phyloP scores from a whole-genome alignment of 2,113 vertebrate genomes.

The Bungarus multicinctus region DNA sequence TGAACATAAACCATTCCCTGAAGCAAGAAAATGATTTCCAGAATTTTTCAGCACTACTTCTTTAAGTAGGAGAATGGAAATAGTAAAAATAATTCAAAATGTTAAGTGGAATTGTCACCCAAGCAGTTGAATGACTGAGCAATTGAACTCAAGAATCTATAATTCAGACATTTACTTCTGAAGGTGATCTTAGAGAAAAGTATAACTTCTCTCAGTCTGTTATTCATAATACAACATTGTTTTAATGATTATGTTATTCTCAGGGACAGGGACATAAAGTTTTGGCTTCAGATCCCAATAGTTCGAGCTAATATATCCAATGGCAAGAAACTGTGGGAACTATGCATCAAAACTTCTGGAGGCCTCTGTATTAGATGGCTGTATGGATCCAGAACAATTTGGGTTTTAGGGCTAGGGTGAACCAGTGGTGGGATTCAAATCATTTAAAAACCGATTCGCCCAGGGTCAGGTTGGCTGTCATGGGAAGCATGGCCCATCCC shows the following conservation, averaged over 20 bases:
- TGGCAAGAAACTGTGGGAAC: not conserved
- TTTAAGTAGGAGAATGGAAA: not conserved
- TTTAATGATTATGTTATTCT: not conserved
- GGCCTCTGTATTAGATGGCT: not conserved
- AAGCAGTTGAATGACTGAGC: not conserved
- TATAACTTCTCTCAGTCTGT: not conserved
- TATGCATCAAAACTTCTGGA: not conserved
- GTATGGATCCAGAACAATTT: not conserved
- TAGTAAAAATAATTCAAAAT: not conserved
- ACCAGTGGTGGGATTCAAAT: too few species aligned
- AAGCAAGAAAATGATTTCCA: slow-evolving; percentile 13
- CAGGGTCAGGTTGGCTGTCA: too few species aligned
- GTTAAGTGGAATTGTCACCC: not conserved
- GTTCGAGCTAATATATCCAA: not conserved
- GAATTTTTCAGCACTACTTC: not conserved
- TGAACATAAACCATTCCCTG: not conserved
- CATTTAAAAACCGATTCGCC: too few species aligned
- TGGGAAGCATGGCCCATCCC: too few species aligned
- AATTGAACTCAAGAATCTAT: not conserved
- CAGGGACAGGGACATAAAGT: not conserved
- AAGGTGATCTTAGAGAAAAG: not conserved
- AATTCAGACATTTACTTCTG: not conserved
- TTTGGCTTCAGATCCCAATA: not conserved
- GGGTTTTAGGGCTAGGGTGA: not conserved
- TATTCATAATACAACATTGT: not conserved